Conservation (phyloP, 1,140 invertebrate species). For the Camponotus pennsylvanicus region DNA sequence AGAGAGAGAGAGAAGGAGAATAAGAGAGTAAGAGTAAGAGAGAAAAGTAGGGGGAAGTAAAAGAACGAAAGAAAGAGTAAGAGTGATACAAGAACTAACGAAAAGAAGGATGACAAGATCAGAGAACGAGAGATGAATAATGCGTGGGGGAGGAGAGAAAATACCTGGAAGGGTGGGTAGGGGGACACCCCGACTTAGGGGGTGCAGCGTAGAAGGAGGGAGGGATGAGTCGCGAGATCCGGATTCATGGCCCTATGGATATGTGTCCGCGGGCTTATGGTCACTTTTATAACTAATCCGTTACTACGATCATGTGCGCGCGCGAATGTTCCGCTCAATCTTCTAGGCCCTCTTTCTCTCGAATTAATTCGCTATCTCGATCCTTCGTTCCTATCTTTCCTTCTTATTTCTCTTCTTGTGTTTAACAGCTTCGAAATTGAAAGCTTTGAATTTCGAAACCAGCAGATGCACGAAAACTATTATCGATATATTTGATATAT, state of each 20-base stretch:
- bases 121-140: constrained; percentile 83
- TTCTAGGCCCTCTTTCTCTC: constrained; percentile 26
- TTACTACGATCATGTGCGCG: constrained; percentile 74
- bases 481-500: too few species aligned
- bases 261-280: constrained; percentile 68
- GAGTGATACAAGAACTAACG: constrained; percentile 22
- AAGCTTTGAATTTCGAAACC: too few species aligned
- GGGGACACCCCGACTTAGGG: constrained; percentile 33
- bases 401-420: constrained; percentile 47
- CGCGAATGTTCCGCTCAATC: constrained; percentile 62
- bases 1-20: constrained; percentile 27
- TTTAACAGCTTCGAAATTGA: too few species aligned
- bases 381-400: constrained; percentile 37
- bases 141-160: constrained; percentile 79
- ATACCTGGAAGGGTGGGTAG: constrained; percentile 40
- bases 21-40: neutral
- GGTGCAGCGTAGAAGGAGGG: constrained; percentile 40
- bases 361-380: constrained; percentile 44
- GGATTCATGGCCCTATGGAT: constrained; percentile 63
- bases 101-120: constrained; percentile 71
- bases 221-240: constrained; percentile 65
- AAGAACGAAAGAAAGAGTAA: constrained; percentile 57
- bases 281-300: constrained; percentile 81
- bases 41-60: constrained; percentile 42
- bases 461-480: too few species aligned